Percentiles rank a stretch among this genome's conserved stretches.
phyloP scores from a whole-genome alignment of 2,797 vertebrate species.

The Cryptoblepharus egeriae region DNA sequence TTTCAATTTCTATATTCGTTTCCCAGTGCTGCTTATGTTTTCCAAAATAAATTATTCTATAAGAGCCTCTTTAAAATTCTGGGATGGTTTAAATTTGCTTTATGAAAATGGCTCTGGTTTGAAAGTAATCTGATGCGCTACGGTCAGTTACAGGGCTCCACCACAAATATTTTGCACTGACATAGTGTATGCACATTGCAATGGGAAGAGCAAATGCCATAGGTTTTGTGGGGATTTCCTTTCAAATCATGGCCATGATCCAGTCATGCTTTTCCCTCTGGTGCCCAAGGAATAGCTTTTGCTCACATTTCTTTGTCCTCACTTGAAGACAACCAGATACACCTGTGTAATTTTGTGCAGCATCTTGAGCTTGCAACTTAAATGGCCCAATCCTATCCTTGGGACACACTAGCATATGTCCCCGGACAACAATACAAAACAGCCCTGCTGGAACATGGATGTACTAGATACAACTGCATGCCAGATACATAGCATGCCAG shows the following conservation, averaged over 20 bases:
- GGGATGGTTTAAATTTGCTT: conserved; percentile 23
- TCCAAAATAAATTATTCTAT: conserved; percentile 27
- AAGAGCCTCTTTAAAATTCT: conserved; percentile 30
- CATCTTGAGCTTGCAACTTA: neutral
- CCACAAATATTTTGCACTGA: conserved; percentile 12
- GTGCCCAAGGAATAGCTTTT: neutral
- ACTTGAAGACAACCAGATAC: neutral
- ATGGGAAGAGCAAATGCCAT: neutral
- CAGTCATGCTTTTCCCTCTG: neutral
- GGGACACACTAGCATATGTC: no score
- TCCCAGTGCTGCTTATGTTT: conserved; percentile 17
- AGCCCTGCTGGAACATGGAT: no score
- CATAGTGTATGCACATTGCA: neutral
- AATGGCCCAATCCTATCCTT: neutral
- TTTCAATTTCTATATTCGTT: conserved; percentile 32
- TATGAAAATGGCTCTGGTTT: conserved; percentile 15
- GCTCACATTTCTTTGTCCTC: neutral
- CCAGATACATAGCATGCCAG: no score
- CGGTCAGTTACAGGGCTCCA: conserved; percentile 16
- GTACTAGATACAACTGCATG: no score
- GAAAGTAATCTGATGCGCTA: conserved; percentile 9
- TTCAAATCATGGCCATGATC: neutral
- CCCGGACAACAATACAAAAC: no score
- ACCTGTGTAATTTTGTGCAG: neutral
- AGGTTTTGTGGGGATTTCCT: neutral